Base-by-base conservation (phyloP, 30 jellyfish, hydroid and myxozoan genomes). In the Hydractinia symbiolongicarpus region DNA sequence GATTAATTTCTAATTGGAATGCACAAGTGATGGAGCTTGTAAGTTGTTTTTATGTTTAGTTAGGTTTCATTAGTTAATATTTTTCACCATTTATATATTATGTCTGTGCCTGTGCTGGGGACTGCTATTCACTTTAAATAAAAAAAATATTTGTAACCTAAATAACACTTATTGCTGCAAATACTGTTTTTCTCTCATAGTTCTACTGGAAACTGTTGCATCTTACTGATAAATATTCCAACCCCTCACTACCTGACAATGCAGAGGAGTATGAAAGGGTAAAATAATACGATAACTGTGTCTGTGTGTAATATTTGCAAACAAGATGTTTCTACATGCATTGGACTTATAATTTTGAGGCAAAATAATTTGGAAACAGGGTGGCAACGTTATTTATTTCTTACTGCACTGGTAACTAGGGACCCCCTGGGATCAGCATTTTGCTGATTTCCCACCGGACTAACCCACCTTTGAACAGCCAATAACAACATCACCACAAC, bases 21-120 rank as follows among this genome's bases (percentile, higher is more conserved):
- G 90, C 90, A 8, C 98, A 91, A 68, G 96, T 91, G 57, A 91
- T 91, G 98, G 98, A 91, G 73, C 54, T 91, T 86, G 98, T 86
- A 72, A 50, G 97, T 10, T 7, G 11, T 4, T 82, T 21, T 5
- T 61, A 30, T 54, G n/a, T 19, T n/a, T 19, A 21, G 71, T 19
- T 72, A 7, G 19, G 1, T 11, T 68, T 68, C 1, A 11, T 68
- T 68, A 15, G 14, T 16, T 68, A 68, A 16, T 11, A 68, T 13
- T 68, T 68, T 10, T 78, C 4, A 1, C 49, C 49, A 49, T 4
- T 76, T 4, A n/a, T 9, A 5, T 53, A 17, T n/a, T 76, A 61
- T n/a, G 4, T 76, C 83, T 15, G 13, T 0, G 19, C 78, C 21
- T 50, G 82, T 14, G 0, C 10, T 1, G 4, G 78, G 52, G 44